A percentile compares a stretch with the other conserved stretches of the same genome.
phyloP scores from a whole-genome alignment of 30 jellyfish, hydroid and myxozoan species.

The Clytia hemisphaerica region DNA sequence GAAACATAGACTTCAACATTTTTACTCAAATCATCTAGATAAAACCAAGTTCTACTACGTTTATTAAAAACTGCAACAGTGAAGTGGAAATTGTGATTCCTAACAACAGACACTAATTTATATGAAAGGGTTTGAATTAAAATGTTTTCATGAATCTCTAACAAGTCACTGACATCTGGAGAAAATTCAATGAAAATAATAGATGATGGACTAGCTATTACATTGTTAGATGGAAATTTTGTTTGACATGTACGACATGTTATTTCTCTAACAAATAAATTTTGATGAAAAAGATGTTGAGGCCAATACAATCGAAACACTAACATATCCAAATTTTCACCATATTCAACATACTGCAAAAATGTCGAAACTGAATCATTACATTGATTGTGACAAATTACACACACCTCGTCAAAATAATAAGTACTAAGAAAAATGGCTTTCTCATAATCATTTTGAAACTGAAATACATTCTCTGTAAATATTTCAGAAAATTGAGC shows the following conservation, averaged over 20 bases:
- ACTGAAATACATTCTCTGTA: neutral
- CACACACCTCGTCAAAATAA: neutral
- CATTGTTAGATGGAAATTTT: neutral
- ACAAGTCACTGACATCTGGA: neutral
- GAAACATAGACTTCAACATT: neutral
- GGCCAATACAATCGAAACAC: constrained; percentile 2
- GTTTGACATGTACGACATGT: neutral
- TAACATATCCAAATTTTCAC: neutral
- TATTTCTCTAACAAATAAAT: neutral
- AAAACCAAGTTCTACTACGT: neutral
- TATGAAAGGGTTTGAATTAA: neutral
- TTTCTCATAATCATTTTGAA: neutral
- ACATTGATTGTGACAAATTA: neutral
- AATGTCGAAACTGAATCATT: neutral
- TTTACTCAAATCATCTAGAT: neutral
- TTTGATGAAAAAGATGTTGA: neutral
- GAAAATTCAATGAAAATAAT: constrained; percentile 1
- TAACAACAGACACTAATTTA: neutral
- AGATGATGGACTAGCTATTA: neutral
- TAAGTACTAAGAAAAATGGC: neutral
- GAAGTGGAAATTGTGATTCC: neutral
- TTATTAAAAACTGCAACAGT: neutral
- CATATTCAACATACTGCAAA: neutral
- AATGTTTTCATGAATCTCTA: neutral
- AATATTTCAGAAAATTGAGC: constrained; percentile 11